phyloP scores from a whole-genome alignment of 2,797 vertebrate species.

The Pipistrellus kuhlii region DNA sequence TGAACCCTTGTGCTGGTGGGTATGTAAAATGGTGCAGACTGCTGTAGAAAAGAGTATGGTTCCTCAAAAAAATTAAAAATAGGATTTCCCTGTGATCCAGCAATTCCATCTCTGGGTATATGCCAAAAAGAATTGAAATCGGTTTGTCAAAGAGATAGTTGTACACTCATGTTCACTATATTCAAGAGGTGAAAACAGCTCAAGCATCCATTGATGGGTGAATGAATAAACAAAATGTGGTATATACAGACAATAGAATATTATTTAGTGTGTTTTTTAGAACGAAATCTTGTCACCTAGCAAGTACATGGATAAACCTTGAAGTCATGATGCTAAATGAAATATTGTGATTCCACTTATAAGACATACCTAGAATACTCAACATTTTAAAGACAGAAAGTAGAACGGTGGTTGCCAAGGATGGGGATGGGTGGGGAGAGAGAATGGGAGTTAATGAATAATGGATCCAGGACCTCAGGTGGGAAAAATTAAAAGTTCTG shows the following conservation, averaged over 20 bases:
- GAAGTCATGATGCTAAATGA: neutral
- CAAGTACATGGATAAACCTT: neutral
- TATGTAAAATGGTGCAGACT: neutral
- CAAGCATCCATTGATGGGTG: neutral
- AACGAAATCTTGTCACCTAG: neutral
- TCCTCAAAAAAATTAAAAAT: neutral
- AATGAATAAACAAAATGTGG: neutral
- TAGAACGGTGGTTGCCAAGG: neutral
- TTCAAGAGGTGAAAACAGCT: neutral
- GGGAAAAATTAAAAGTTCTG: neutral
- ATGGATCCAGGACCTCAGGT: neutral
- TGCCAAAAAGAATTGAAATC: neutral
- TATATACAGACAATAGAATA: neutral
- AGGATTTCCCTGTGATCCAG: neutral
- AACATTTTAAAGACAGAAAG: neutral
- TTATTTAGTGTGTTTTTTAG: neutral
- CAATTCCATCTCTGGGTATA: neutral
- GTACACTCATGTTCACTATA: neutral
- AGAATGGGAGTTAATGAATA: neutral
- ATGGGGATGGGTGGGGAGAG: too few relatives aligned
- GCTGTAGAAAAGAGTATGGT: neutral
- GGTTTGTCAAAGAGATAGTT: neutral
- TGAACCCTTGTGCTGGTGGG: neutral
- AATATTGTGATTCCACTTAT: neutral
- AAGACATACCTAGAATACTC: neutral